These are phyloP conservation scores for Babyrousa celebensis DNA, from an alignment of 2,797 vertebrate species.

Conservation along the genomic window DNA sequence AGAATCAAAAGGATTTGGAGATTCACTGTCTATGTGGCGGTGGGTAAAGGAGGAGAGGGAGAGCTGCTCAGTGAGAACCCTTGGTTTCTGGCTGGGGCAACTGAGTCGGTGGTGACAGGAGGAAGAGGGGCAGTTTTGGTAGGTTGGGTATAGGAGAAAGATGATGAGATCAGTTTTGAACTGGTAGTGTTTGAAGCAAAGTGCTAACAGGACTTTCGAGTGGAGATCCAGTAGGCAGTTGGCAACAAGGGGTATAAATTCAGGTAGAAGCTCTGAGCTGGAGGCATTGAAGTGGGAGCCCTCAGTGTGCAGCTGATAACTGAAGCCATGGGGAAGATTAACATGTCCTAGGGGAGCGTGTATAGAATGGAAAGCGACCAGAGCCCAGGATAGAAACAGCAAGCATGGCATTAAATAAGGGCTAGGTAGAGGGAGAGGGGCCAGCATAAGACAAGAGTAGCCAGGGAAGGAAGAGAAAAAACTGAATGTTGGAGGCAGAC, in stretches of 20 bases:
- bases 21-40: neutral
- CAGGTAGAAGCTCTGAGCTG: neutral
- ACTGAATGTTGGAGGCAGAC: neutral
- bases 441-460: neutral
- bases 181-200: neutral
- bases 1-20: neutral
- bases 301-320: neutral
- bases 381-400: neutral
- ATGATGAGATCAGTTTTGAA: neutral
- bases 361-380: neutral
- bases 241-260: neutral
- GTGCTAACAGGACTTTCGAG: neutral
- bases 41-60: neutral
- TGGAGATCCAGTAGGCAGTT: neutral
- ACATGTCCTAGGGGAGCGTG: neutral
- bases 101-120: neutral
- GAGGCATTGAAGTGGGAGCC: neutral
- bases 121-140: neutral
- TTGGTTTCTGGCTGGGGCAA: neutral
- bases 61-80: neutral
- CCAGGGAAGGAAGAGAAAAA: neutral
- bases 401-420: neutral
- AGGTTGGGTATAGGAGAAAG: neutral
- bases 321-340: neutral
- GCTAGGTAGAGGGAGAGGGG: neutral